A percentile compares a stretch with the other conserved stretches of the same genome.
Evolutionary conservation across 1,140 invertebrate species (phyloP).

Genomic region (Cardiocondyla obscurior): DNA sequence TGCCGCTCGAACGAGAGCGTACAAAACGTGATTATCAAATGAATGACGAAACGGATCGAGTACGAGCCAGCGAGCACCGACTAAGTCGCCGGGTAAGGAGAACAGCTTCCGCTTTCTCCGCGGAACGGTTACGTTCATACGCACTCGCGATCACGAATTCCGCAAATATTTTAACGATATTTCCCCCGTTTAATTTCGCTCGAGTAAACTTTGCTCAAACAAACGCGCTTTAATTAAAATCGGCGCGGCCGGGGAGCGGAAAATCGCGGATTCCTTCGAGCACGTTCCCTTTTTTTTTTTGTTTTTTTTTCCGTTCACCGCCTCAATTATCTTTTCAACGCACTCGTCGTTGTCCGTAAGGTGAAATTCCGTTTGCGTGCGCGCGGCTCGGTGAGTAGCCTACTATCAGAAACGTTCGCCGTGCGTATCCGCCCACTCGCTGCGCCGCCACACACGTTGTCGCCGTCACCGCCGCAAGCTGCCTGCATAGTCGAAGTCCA

Average conservation of each 20-base stretch:
- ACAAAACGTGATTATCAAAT: neutral
- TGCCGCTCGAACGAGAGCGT: too few relatives aligned
- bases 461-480: conserved; percentile 31
- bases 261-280: neutral
- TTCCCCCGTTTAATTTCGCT: neutral
- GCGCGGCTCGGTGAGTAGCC: conserved; percentile 11
- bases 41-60: neutral
- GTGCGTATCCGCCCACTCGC: conserved; percentile 65
- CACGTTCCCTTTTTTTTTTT: too few relatives aligned
- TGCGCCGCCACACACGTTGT: conserved; percentile 34
- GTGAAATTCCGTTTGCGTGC: conserved; percentile 37
- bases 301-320: conserved; percentile 5
- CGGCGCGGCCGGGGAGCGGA: neutral
- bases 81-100: neutral
- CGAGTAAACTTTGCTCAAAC: neutral
- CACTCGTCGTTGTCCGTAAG: conserved; percentile 19
- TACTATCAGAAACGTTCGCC: conserved; percentile 41
- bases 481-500: conserved; percentile 3
- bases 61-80: neutral
- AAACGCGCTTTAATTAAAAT: conserved; percentile 2
- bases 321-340: conserved; percentile 48
- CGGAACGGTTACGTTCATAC: neutral
- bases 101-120: neutral
- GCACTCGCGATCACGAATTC: neutral
- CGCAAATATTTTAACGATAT: neutral